Conservation (phyloP, 1,140 invertebrate genomes). For the Agrilus planipennis region DNA sequence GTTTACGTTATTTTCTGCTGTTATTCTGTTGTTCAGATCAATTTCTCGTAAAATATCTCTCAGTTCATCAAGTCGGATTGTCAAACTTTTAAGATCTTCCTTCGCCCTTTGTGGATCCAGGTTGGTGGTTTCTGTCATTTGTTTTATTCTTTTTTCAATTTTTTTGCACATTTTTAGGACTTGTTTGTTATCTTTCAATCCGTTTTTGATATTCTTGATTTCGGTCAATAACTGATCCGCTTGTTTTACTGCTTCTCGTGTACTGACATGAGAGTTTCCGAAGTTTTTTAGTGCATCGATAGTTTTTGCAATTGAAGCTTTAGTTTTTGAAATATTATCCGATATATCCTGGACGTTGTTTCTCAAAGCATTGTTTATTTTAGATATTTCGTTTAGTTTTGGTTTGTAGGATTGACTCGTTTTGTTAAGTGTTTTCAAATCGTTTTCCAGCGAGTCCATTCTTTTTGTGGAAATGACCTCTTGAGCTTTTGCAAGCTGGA, state of each 20-base stretch:
- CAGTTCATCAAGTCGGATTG: conserved; percentile 7
- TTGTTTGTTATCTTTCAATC: conserved; percentile 5
- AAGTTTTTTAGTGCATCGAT: conserved; percentile 19
- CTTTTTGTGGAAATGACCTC: conserved; percentile 34
- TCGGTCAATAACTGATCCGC: conserved; percentile 17
- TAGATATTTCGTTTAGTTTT: background rate
- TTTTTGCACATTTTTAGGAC: conserved; percentile 15
- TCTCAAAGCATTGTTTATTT: background rate
- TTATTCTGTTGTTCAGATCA: conserved; percentile 6
- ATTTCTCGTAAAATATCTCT: conserved; percentile 9
- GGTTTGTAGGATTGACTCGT: conserved; percentile 5
- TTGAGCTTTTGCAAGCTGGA: conserved; percentile 33
- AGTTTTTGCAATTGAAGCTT: conserved; percentile 12
- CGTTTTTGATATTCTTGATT: conserved; percentile 15
- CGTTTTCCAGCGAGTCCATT: conserved; percentile 5
- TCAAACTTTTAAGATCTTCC: background rate
- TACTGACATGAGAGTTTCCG: conserved; percentile 21
- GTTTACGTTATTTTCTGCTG: conserved; percentile 14
- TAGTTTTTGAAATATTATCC: conserved; percentile 1
- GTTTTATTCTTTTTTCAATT: conserved; percentile 5
- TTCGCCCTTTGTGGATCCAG: background rate
- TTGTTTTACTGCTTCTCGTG: conserved; percentile 19
- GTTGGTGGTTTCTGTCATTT: background rate
- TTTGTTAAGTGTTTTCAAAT: conserved; percentile 6
- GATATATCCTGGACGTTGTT: conserved; percentile 1